A percentile compares a stretch with the other conserved stretches of the same genome.
These are phyloP conservation scores for Ichneumoninae sp. DNA, from an alignment of 2,888 invertebrate genomes.

Conservation along the genomic window DNA sequence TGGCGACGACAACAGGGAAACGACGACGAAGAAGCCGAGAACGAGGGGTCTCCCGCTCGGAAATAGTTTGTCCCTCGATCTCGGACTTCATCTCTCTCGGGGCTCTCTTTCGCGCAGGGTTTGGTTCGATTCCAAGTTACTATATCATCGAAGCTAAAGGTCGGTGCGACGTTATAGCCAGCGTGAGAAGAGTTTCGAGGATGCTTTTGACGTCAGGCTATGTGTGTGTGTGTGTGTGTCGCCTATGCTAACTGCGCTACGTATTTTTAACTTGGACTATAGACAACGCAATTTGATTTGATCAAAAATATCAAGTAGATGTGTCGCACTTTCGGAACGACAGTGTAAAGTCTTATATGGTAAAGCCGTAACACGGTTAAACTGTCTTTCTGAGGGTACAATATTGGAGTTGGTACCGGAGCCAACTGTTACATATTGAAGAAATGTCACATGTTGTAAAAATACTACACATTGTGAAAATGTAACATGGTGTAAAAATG, in stretches of 20 bases:
- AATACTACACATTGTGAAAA: not conserved
- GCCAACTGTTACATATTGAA: not conserved
- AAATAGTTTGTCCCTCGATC: slow-evolving; percentile 67
- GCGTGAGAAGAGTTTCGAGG: slow-evolving; percentile 70
- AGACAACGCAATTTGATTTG: slow-evolving; percentile 19
- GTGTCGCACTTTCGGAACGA: slow-evolving; percentile 8
- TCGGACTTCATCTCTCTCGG: slow-evolving; percentile 55
- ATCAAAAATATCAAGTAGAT: not conserved
- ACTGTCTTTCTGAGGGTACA: not conserved
- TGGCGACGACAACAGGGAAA: slow-evolving; percentile 45
- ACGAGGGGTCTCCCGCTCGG: slow-evolving; percentile 49
- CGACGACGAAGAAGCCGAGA: slow-evolving; percentile 42
- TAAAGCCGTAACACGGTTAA: not conserved
- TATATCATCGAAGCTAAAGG: slow-evolving; percentile 70
- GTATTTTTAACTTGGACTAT: slow-evolving; percentile 62
- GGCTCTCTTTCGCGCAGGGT: slow-evolving; percentile 53
- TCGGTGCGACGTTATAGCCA: slow-evolving; percentile 54
- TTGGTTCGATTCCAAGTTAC: slow-evolving; percentile 73
- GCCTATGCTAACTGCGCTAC: slow-evolving; percentile 41
- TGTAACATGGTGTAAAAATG: not conserved
- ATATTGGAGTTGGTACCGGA: not conserved
- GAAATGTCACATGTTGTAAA: not conserved
- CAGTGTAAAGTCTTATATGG: not conserved
- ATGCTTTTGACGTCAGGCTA: slow-evolving; percentile 70
- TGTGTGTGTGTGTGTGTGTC: slow-evolving; percentile 18